Evolutionary conservation across 2,113 vertebrate genomes (phyloP).

Genomic region (Platanista minor): DNA sequence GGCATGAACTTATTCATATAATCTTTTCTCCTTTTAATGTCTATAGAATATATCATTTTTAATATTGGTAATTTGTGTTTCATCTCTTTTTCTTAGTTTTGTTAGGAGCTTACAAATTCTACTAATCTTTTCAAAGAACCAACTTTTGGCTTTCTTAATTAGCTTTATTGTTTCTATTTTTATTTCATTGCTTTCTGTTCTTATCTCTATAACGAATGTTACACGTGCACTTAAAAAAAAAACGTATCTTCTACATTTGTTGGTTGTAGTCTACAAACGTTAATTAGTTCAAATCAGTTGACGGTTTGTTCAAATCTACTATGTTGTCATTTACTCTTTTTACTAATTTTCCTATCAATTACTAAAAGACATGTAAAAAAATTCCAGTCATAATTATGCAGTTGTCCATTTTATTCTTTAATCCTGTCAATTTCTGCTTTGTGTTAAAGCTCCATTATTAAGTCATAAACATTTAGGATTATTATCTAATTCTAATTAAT

Average conservation of each 20-base stretch:
- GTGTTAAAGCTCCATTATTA: background rate
- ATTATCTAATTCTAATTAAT: background rate
- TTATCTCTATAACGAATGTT: background rate
- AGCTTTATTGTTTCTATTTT: background rate
- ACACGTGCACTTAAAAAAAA: background rate
- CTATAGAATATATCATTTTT: background rate
- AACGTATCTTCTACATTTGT: background rate
- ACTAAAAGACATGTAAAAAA: background rate
- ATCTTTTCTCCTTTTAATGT: background rate
- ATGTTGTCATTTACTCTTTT: background rate
- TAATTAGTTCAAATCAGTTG: background rate
- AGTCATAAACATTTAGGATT: background rate
- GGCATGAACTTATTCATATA: background rate
- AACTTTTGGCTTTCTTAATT: background rate
- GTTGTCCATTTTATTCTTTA: background rate
- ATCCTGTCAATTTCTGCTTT: background rate
- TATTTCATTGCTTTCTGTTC: background rate
- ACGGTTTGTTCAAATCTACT: background rate
- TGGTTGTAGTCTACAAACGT: background rate
- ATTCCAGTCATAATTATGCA: background rate
- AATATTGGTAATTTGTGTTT: background rate
- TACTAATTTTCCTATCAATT: background rate
- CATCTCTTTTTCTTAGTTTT: background rate
- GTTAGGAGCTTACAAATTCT: background rate
- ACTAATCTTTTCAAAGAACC: slow-evolving; percentile 6